Evolutionary conservation across 2,888 invertebrate genomes (phyloP).

Genomic region (Copidosoma aretas): DNA sequence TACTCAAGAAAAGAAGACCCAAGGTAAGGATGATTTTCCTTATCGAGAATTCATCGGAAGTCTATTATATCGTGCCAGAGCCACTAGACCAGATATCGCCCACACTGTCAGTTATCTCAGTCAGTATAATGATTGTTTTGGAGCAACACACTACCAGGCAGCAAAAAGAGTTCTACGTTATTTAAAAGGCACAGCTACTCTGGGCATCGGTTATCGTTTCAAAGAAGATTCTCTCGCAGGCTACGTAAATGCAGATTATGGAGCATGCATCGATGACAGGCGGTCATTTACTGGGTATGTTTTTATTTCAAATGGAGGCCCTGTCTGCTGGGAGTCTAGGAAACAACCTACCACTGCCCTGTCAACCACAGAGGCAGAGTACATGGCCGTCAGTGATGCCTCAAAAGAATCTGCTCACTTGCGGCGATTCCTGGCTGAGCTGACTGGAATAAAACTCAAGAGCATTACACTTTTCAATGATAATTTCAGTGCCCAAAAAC

Average conservation of each 20-base stretch:
- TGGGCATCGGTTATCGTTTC: conserved; percentile 43
- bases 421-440: conserved; percentile 31
- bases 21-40: conserved; percentile 8
- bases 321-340: conserved; percentile 40
- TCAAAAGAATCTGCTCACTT: conserved; percentile 34
- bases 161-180: conserved; percentile 47
- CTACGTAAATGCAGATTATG: conserved; percentile 50
- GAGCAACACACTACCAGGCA: conserved; percentile 23
- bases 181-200: conserved; percentile 44
- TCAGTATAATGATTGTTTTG: conserved; percentile 24
- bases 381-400: conserved; percentile 39
- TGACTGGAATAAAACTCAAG: conserved; percentile 27
- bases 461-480: conserved; percentile 32
- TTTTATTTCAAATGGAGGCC: conserved; percentile 37
- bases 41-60: conserved; percentile 28
- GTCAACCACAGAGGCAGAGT: conserved; percentile 43
- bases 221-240: conserved; percentile 35
- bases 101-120: conserved; percentile 28
- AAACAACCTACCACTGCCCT: conserved; percentile 43
- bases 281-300: conserved; percentile 45
- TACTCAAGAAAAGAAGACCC: too few species aligned
- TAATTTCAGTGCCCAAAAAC: conserved; percentile 30
- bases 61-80: conserved; percentile 28
- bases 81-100: conserved; percentile 37
- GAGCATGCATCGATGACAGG: conserved; percentile 20